Conservation (phyloP, 2,888 invertebrate species). For the Iphiclides podalirius region DNA sequence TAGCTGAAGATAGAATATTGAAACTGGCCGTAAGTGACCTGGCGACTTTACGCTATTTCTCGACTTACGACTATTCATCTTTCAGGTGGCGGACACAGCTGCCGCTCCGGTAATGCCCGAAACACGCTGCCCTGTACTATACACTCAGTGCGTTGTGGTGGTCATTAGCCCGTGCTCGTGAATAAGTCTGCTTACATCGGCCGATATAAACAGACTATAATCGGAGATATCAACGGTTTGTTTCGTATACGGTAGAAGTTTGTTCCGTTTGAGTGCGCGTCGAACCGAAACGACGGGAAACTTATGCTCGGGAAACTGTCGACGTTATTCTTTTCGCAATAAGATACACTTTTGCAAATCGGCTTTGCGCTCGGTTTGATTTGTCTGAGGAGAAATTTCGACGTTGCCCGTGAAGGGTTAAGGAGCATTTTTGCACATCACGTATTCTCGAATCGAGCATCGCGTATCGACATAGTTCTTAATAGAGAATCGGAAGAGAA, state of each 20-base stretch:
- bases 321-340: background rate
- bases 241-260: constrained; percentile 17
- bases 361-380: background rate
- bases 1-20: no score
- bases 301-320: constrained; percentile 1
- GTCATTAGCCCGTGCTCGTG: constrained; percentile 4
- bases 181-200: constrained; percentile 7
- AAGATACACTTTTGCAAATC: background rate
- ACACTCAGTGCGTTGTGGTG: constrained; percentile 69
- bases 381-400: no score
- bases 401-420: background rate
- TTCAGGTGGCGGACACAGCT: constrained; percentile 6
- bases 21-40: no score
- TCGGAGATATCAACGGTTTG: constrained; percentile 13
- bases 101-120: constrained; percentile 25
- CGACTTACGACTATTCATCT: no score
- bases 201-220: constrained; percentile 16
- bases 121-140: constrained; percentile 37
- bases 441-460: background rate
- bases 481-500: background rate
- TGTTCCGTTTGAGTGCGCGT: constrained; percentile 10
- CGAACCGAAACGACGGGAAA: constrained; percentile 8
- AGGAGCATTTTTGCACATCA: no score
- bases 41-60: no score
- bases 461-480: no score